Evolutionary conservation across 2,113 vertebrate genomes (phyloP).

Genomic region (Alaudala cheleensis): DNA sequence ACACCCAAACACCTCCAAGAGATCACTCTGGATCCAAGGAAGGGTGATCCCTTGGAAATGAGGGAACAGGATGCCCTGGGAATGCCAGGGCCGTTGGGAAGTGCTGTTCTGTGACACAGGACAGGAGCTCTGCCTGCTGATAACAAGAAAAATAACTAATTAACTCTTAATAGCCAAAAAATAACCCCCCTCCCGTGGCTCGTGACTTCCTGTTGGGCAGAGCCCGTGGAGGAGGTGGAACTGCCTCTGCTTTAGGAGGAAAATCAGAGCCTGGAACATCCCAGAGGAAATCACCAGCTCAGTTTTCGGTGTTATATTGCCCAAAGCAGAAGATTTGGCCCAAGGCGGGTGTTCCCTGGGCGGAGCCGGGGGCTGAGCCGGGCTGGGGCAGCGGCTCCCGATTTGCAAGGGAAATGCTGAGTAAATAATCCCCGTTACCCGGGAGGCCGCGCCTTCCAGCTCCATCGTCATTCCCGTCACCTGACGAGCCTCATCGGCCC

Average conservation of each 20-base stretch:
- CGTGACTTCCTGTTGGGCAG: background rate
- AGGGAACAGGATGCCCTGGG: background rate
- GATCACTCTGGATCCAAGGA: background rate
- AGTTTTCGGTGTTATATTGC: accelerated
- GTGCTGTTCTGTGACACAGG: background rate
- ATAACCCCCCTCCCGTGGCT: background rate
- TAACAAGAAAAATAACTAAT: background rate
- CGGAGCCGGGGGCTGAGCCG: background rate
- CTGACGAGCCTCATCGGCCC: background rate
- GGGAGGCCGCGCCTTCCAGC: background rate
- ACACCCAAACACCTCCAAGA: background rate
- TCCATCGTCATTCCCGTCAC: conserved; percentile 5
- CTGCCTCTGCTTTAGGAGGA: background rate
- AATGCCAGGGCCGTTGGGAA: background rate
- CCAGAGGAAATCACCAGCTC: accelerated
- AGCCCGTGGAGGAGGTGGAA: accelerated
- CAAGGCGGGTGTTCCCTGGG: accelerated
- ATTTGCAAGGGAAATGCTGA: conserved; percentile 83
- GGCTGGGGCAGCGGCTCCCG: conserved; percentile 56
- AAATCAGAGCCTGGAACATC: background rate
- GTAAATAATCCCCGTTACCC: conserved; percentile 64
- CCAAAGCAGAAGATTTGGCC: background rate
- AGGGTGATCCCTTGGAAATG: background rate
- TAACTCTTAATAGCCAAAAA: background rate
- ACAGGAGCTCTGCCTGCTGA: background rate